Evolutionary conservation across 2,113 vertebrate genomes (phyloP), one percentile per base, ranked within the genome.

Genomic region (Brienomyrus brachyistius): DNA sequence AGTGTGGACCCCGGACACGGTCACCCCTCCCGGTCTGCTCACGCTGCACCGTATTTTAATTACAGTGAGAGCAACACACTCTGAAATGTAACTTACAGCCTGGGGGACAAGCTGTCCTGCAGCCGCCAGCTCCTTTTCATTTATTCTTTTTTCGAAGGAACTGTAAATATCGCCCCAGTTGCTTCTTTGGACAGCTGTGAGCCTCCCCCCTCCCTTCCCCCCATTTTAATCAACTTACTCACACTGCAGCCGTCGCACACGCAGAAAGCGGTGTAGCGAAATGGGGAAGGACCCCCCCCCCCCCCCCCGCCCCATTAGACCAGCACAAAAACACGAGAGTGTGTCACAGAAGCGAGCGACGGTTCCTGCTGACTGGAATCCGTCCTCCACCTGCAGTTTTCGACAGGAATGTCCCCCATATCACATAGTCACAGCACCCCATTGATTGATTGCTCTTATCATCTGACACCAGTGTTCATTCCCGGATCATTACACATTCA

Each of bases 141-240:
- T 50, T 47, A 89, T 62, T 52, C 74, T 85, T 88, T 83, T 66
- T 56, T 88, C 47, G 9, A 89, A 84, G 90, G 90, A 47, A 45
- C 89, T 86, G 86, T 70, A 89, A 89, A 90, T 59, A 89, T 86
- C 87, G 27, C 9, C 86, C 94, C 95, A 95, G 95, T 95, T 95
- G 95, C 92, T 91, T 90, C 90, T 91, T 94, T 90, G 91, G 93
- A 90, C 96, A 96, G 95, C 96, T 95, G 95, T 91, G 91, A 83
- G 35, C 52, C 88, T 90, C 47, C 52, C 89, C 91, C 90, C 93
- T 91, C 1, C 47, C 47, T 91, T 90, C 93, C 91, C 50, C 11
- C 11, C 52, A 21, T 54, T 54, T 54, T 54, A 54, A 54, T 54
- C 5, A 84, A 84, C 82, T 84, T 48, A 48, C 43, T 40, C 70